Percentiles rank a stretch among this genome's conserved stretches.
These are phyloP conservation scores for Aramus guarauna DNA, from an alignment of 2,113 vertebrate species.

Conservation along the genomic window DNA sequence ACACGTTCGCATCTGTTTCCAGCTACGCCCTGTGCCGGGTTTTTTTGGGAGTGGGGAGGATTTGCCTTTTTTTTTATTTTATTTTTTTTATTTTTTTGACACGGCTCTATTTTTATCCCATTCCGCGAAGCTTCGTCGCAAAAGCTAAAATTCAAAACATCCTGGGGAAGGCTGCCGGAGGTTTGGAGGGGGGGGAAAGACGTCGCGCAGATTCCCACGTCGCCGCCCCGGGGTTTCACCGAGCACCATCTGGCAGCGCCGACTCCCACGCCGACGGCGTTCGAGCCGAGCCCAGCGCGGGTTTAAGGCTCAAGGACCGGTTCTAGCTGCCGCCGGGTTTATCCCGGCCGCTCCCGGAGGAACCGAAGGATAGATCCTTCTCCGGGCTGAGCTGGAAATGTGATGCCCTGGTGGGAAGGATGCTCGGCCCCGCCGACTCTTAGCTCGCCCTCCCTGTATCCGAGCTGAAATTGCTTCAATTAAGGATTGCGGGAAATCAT, in stretches of 20 bases:
- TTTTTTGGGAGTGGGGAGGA: not conserved
- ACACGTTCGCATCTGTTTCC: constrained; percentile 67
- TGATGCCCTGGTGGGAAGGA: not conserved
- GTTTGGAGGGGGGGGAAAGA: not conserved
- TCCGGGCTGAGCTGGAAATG: not conserved
- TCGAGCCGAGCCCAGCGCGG: not conserved
- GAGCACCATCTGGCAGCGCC: constrained; percentile 44
- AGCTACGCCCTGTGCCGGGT: not conserved
- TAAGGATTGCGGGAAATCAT: constrained; percentile 16
- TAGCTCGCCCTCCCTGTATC: not conserved
- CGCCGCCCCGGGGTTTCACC: constrained; percentile 51
- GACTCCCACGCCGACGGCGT: not conserved
- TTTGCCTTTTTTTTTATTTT: constrained; percentile 46
- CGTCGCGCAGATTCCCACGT: constrained; percentile 40
- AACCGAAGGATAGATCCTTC: not conserved
- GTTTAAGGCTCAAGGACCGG: not conserved
- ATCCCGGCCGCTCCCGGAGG: not conserved
- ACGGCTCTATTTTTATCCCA: constrained; percentile 73
- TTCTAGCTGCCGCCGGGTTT: not conserved
- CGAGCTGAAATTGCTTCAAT: constrained; percentile 38
- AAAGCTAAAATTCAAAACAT: constrained; percentile 72
- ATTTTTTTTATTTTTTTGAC: too few relatives aligned
- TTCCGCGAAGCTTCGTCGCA: constrained; percentile 47
- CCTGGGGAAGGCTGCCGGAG: constrained; percentile 55
- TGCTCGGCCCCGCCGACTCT: not conserved